Evolutionary conservation across 2,888 invertebrate genomes (phyloP), one percentile per base, ranked within the genome.

Genomic region (Creontiades dilutus): DNA sequence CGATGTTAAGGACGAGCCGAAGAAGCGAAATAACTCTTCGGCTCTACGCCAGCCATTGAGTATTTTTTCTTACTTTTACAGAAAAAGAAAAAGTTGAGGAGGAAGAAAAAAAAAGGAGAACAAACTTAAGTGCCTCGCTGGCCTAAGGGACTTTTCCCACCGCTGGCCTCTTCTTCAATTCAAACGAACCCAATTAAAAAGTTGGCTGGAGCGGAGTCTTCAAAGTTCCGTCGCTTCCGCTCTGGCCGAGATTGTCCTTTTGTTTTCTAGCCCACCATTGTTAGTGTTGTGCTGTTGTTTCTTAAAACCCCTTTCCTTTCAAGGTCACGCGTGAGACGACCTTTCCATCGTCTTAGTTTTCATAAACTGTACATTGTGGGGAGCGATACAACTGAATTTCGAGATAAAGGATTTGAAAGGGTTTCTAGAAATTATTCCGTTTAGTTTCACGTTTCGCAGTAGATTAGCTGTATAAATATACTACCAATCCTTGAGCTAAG

Each of bases 121-220:
- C 16, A 57, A 57, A 57, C 57, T 78, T 78, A 19, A 47, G 78
- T 47, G 47, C 78, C 78, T 78, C 37, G 37, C 78, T 78, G 78
- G 78, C 78, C 78, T 78, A 19, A 78, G 78, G 78, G 47, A 78
- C 46, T 78, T 78, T 68, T 46, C 78, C 37, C 76, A 76, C 76
- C 16, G 27, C 76, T 76, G 37, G 37, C 37, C 37, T 37, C 46
- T 78, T 37, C 78, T 78, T 47, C 78, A 78, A 78, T 78, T 78
- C 46, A 78, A 16, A 78, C 46, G 78, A 78, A 78, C 78, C 78
- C 78, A 78, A 78, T 78, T 78, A 78, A 78, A 78, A 78, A 76
- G 76, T 76, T 76, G 37, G 78, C 28, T 46, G 78, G 78, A 5
- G 23, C 13, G 23, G 46, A 78, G 37, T 78, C 78, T 78, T 78